Evolutionary conservation across 2,888 invertebrate genomes (phyloP), one percentile per base, ranked within the genome.

Genomic region (Eretmocerus hayati): DNA sequence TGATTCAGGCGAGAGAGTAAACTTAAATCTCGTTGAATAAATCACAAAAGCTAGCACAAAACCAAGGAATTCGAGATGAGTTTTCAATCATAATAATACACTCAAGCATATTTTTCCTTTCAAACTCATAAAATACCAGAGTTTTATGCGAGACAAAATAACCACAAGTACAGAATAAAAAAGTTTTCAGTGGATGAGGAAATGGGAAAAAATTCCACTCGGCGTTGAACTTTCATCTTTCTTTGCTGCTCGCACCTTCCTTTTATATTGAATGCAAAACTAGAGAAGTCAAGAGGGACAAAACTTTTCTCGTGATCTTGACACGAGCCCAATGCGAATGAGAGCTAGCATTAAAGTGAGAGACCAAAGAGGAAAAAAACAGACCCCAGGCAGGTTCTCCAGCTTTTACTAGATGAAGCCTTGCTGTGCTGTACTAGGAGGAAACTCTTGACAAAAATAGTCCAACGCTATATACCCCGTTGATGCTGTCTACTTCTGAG

Each of bases 401-500:
- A n/a, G 36, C 52, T 55, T 52, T 48, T 48, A 43, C 48, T 48
- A 40, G 36, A 53, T 53, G 41, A 43, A 51, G 54, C 43, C 50
- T 50, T 19, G 42, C 48, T 50, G 32, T n/a, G n/a, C 31, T 30
- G 41, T 13, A 18, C 16, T 9, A 19, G 9, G n/a, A 20, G 2
- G 36, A 20, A 48, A 40, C 56, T 50, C 58, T 58, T 50, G 57
- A 58, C 57, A 50, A 58, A 58, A 58, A 58, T 58, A 58, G 57
- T 55, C 53, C 39, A n/a, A 22, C 23, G 37, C 31, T 41, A 16
- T n/a, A n/a, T n/a, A n/a, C n/a, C n/a, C 37, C 18, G 47, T 15
- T 39, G 39, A 11, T 39, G 39, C 39, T 9, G n/a, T n/a, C 19
- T 13, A 22, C 22, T n/a, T n/a, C n/a, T n/a, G n/a, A n/a, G 44